Evolutionary conservation across 2,113 vertebrate species (phyloP).

Genomic region (Callocephalon fimbriatum): DNA sequence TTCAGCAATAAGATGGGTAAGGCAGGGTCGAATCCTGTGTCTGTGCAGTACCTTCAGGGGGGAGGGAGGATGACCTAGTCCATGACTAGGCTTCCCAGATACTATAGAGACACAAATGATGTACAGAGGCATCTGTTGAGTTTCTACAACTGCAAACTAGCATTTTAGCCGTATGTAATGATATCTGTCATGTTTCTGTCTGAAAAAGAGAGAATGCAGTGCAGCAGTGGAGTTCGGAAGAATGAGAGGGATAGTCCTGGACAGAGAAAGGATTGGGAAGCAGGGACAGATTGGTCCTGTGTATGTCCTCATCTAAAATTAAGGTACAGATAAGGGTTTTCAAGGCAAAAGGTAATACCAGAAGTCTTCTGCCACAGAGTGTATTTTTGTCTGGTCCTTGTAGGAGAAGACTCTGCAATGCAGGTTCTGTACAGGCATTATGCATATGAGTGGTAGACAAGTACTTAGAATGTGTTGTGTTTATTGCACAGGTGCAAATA

Average conservation of each 20-base stretch:
- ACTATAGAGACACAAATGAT: background rate
- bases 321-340: background rate
- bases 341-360: background rate
- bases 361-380: background rate
- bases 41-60: background rate
- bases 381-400: background rate
- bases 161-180: background rate
- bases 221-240: background rate
- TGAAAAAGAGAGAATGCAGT: background rate
- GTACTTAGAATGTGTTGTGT: background rate
- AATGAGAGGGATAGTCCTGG: background rate
- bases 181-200: background rate
- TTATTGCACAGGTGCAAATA: background rate
- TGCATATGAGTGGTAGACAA: background rate
- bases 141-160: background rate
- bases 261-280: background rate
- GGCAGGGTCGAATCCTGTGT: background rate
- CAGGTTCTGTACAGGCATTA: background rate
- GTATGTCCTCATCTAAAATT: background rate
- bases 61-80: background rate
- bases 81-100: background rate
- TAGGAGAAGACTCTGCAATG: background rate
- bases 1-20: background rate
- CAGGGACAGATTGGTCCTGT: background rate
- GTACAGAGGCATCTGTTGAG: background rate